These are phyloP conservation scores for Cyphomyrmex costatus DNA, from an alignment of 1,140 invertebrate genomes.

Conservation along the genomic window DNA sequence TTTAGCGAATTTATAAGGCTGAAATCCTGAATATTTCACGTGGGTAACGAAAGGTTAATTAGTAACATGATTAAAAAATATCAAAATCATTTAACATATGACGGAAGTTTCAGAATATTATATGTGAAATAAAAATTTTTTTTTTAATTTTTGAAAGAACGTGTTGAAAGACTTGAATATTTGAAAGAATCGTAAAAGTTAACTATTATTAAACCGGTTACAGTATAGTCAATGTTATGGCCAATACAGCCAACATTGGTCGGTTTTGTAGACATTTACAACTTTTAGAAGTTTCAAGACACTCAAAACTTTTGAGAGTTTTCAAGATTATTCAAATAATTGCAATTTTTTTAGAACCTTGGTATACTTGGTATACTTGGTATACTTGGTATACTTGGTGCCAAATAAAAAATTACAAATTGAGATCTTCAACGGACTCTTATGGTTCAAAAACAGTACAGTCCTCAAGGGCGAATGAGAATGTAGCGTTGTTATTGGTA, in stretches of 20 bases:
- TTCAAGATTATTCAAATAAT: not conserved
- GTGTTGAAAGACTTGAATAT: not conserved
- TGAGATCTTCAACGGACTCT: no score
- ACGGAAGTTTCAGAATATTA: slow-evolving; percentile 1
- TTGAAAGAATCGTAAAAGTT: not conserved
- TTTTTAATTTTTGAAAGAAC: not conserved
- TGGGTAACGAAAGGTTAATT: not conserved
- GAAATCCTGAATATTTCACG: no score
- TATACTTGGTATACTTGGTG: no score
- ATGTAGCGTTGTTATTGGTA: no score
- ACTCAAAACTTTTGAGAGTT: not conserved
- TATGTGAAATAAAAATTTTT: not conserved
- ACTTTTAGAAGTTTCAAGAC: not conserved
- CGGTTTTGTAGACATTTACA: not conserved
- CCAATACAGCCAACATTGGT: not conserved
- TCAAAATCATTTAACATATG: not conserved
- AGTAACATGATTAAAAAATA: not conserved
- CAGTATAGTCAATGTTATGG: not conserved
- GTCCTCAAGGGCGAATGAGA: no score
- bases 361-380: no score
- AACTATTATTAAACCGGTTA: not conserved
- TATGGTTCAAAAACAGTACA: no score
- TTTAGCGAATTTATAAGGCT: no score
- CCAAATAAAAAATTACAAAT: no score
- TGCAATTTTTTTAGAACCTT: not conserved